A percentile compares a stretch with the other conserved stretches of the same genome.
Conservation (phyloP, 2,797 vertebrate species). For the Gastrophryne carolinensis region DNA sequence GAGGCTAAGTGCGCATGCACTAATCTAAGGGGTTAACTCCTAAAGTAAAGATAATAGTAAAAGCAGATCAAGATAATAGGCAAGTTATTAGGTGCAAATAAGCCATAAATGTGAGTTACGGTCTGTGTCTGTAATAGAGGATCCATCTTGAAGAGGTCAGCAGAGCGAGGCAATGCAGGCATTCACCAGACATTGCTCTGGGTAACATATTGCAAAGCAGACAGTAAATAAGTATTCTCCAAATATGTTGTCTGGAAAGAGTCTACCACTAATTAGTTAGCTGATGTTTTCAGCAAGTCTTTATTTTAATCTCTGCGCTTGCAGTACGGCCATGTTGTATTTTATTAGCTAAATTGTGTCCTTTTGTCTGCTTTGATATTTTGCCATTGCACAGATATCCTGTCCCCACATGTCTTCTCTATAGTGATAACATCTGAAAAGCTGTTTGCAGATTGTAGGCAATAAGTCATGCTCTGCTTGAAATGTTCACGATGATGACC, state of each 20-base stretch:
- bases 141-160: constrained; percentile 27
- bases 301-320: constrained; percentile 15
- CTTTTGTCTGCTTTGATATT: constrained; percentile 14
- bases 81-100: constrained; percentile 49
- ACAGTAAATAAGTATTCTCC: background rate
- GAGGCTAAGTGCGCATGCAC: background rate
- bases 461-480: constrained; percentile 38
- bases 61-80: constrained; percentile 24
- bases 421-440: constrained; percentile 58
- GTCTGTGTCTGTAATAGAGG: constrained; percentile 2
- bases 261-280: constrained; percentile 17
- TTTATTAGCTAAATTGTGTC: constrained; percentile 24
- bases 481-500: constrained; percentile 49
- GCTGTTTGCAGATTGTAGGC: constrained; percentile 53
- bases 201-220: background rate
- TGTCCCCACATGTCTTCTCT: constrained; percentile 56
- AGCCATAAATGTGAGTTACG: constrained; percentile 33
- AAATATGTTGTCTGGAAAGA: constrained; percentile 4
- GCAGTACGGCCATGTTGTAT: constrained; percentile 10
- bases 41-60: background rate
- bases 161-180: background rate
- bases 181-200: background rate
- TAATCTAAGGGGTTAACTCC: background rate
- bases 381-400: constrained; percentile 47
- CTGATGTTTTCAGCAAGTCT: constrained; percentile 26